Evolutionary conservation across 2,113 vertebrate genomes (phyloP), one percentile per base, ranked within the genome.

Genomic region (Lates calcarifer): DNA sequence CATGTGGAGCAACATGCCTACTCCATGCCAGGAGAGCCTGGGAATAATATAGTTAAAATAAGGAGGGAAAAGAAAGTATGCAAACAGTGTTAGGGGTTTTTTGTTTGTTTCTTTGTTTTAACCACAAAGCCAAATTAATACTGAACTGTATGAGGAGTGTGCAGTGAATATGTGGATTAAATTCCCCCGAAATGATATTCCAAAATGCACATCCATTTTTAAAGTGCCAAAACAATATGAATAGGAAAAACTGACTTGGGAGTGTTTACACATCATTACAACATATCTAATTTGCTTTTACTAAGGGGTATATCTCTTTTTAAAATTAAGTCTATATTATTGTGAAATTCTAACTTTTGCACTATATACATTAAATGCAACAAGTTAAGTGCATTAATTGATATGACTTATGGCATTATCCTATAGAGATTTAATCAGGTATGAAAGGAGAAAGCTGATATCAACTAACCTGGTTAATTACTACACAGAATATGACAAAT

Each of bases 21-120:
- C 87, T 93, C 94, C 93, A 96, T 3, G 53, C 62, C 58, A 91
- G 74, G 64, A 95, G 43, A 72, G 73, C 60, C 95, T 96, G 66
- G 12, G 43, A 65, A 83, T 5, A 29, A 74, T 1, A 64, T 0
- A n/a, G 29, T 20, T 47, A 15, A 51, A 7, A 20, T 17, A 17
- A 29, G 17, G 13, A 61, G 15, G 5, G 26, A 13, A 53, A 28
- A 47, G 0, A 29, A 43, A 79, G 18, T 5, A 64, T 12, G 4
- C 31, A 24, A 58, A 58, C 1, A 37, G 24, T 47, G 28, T 9
- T 45, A 2, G 7, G 7, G 11, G 8, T 10, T 10, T 3, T 33
- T 33, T 33, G 39, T 39, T 39, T 39, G 2, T 39, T 12, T 12
- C 2, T 39, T 39, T 43, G 2, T 43, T 18, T 29, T 2, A 22